Evolutionary conservation across 2,888 invertebrate species (phyloP).

Genomic region (Zygaena filipendulae): DNA sequence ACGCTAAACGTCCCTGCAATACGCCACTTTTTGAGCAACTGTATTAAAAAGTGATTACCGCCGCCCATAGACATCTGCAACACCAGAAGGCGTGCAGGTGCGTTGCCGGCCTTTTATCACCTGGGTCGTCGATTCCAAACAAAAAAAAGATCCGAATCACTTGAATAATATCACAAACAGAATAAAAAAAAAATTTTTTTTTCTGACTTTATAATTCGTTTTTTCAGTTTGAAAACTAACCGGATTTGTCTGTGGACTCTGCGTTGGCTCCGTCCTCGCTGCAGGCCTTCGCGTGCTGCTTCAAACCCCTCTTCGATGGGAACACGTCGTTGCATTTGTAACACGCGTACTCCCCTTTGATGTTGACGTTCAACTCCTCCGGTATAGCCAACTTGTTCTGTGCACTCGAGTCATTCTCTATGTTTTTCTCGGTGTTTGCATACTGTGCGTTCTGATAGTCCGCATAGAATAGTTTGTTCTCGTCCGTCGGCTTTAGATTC

Average conservation of each 20-base stretch:
- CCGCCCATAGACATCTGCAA: too few relatives aligned
- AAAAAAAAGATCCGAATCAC: too few relatives aligned
- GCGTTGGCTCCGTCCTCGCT: constrained; percentile 22
- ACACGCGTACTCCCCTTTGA: constrained; percentile 49
- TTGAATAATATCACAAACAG: too few relatives aligned
- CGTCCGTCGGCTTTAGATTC: constrained; percentile 42
- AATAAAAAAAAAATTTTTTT: too few relatives aligned
- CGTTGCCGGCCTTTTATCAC: too few relatives aligned
- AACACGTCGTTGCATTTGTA: constrained; percentile 49
- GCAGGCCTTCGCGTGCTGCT: constrained; percentile 46
- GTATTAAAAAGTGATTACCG: too few relatives aligned
- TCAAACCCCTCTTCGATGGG: constrained; percentile 44
- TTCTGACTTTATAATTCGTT: too few relatives aligned
- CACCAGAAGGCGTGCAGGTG: too few relatives aligned
- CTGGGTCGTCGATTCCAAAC: too few relatives aligned
- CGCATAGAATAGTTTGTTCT: constrained; percentile 39
- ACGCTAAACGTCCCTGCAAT: too few relatives aligned
- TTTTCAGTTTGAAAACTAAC: too few relatives aligned
- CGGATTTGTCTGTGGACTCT: constrained; percentile 29
- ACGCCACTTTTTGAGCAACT: too few relatives aligned
- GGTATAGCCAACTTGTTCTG: constrained; percentile 26
- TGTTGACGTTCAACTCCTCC: constrained; percentile 38
- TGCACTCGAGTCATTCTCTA: constrained; percentile 26
- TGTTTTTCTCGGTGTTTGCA: constrained; percentile 20
- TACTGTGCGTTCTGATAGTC: constrained; percentile 23